Evolutionary conservation across 2,113 vertebrate species (phyloP).

Genomic region (Phocoena phocoena): DNA sequence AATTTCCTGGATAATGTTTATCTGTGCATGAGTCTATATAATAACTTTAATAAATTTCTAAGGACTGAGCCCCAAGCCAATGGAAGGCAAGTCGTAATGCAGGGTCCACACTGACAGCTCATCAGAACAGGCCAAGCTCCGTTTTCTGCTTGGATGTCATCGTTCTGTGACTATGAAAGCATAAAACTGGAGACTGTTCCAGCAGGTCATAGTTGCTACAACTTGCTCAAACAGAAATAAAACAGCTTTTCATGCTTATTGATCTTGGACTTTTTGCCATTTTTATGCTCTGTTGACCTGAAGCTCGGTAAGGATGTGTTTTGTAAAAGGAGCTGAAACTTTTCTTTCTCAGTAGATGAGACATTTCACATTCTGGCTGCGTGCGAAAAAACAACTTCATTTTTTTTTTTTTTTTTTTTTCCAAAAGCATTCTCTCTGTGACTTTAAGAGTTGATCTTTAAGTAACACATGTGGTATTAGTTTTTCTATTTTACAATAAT

Average conservation of each 20-base stretch:
- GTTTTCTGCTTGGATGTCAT: conserved; percentile 78
- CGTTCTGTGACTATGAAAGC: conserved; percentile 72
- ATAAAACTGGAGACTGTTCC: conserved; percentile 72
- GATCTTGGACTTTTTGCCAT: conserved; percentile 76
- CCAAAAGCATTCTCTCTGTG: conserved; percentile 74
- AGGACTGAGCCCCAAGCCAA: conserved; percentile 46
- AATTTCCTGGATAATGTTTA: background rate
- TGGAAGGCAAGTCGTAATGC: background rate
- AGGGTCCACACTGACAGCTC: conserved; percentile 11
- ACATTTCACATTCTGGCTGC: conserved; percentile 77
- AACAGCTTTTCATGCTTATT: conserved; percentile 81
- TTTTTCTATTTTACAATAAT: conserved; percentile 90
- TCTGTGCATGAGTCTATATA: background rate
- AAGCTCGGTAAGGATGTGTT: conserved; percentile 72
- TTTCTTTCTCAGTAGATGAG: conserved; percentile 76
- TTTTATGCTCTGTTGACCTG: conserved; percentile 76
- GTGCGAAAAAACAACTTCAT: conserved; percentile 69
- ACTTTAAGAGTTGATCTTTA: conserved; percentile 86
- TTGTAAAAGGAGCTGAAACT: conserved; percentile 79
- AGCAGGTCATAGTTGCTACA: conserved; percentile 57
- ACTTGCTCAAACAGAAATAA: conserved; percentile 82
- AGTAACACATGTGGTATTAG: conserved; percentile 89
- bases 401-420: background rate
- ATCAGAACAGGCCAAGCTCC: conserved; percentile 64
- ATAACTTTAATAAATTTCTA: conserved; percentile 31